Evolutionary conservation across 2,113 vertebrate genomes (phyloP), one percentile per base, ranked within the genome.

Genomic region (Upupa epops): DNA sequence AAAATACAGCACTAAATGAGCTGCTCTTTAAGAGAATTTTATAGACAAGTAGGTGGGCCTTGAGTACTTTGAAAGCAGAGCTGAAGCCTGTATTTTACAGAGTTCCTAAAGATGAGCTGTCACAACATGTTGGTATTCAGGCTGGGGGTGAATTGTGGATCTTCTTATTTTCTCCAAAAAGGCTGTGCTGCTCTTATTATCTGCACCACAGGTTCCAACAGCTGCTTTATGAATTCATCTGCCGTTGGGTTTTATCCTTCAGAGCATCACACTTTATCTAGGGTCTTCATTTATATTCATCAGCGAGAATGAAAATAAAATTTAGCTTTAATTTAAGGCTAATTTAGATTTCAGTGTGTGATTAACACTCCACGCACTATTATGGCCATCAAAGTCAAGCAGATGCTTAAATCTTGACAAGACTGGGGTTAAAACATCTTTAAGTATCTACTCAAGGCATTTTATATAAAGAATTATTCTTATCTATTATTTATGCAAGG

Each of bases 271-370:
- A 32, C 9, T 91, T 91, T 68, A 89, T 42, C 85, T 66, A 42
- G 8, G 63, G 32, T 73, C 86, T 82, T 93, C 54, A 90, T 93
- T 93, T 94, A 83, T 21, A 96, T 93, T 92, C 95, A 72, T 81
- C 76, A 84, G 49, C 15, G 56, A 76, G 66, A 73, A 88, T 34
- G 46, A 89, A 95, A 93, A 82, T 58, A 61, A 90, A 91, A 86
- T 64, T 49, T 75, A 88, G 90, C 80, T 84, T 78, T 86, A 82
- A 90, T 93, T 88, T 76, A 84, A 75, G 63, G 82, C 63, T 89
- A 78, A 94, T 91, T 92, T 65, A 90, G 86, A 91, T 92, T 82
- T 92, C 80, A 31, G 70, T 37, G 2, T 34, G 24, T 65, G 80
- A 94, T 92, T 95, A 95, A 82, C 77, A 78, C 75, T 88, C 83